Evolutionary conservation across 2,113 vertebrate genomes (phyloP).

Genomic region (Mystacornis crossleyi): DNA sequence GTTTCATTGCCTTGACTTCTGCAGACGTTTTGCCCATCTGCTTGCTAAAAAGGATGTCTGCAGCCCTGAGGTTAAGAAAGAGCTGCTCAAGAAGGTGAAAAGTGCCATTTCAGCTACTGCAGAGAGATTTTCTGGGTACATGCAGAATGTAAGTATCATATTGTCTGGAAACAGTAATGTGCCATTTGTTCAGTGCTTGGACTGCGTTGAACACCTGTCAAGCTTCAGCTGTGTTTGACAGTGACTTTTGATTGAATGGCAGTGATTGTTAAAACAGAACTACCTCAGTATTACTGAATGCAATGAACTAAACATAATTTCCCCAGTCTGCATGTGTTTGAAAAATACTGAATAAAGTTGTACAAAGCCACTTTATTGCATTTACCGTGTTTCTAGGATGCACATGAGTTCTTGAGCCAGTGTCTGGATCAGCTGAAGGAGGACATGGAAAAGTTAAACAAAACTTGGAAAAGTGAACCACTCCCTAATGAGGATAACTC

Average conservation of each 20-base stretch:
- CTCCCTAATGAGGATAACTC: conserved; percentile 78
- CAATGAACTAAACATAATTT: not conserved
- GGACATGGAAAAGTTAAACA: conserved; percentile 96
- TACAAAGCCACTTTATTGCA: not conserved
- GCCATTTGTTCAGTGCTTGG: not conserved
- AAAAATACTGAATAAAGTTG: not conserved
- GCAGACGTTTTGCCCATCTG: conserved; percentile 93
- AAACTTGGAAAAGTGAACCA: conserved; percentile 87
- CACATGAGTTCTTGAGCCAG: conserved; percentile 97
- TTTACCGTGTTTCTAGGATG: conserved; percentile 80
- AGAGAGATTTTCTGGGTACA: conserved; percentile 97
- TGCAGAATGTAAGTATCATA: conserved; percentile 91
- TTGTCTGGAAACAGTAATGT: not conserved
- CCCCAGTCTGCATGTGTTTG: not conserved
- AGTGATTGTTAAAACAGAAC: not conserved
- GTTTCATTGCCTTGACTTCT: conserved; percentile 27
- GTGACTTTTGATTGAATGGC: not conserved
- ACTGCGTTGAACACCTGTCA: not conserved
- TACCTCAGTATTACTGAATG: not conserved
- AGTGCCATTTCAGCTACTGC: conserved; percentile 96
- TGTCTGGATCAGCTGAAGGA: conserved; percentile 98
- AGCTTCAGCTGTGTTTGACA: not conserved
- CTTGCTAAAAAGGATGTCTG: conserved; percentile 94
- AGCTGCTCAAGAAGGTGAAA: conserved; percentile 95
- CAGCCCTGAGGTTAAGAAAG: conserved; percentile 94